Conservation (phyloP, 2,888 invertebrate species). For the Cataglyphis livida region DNA sequence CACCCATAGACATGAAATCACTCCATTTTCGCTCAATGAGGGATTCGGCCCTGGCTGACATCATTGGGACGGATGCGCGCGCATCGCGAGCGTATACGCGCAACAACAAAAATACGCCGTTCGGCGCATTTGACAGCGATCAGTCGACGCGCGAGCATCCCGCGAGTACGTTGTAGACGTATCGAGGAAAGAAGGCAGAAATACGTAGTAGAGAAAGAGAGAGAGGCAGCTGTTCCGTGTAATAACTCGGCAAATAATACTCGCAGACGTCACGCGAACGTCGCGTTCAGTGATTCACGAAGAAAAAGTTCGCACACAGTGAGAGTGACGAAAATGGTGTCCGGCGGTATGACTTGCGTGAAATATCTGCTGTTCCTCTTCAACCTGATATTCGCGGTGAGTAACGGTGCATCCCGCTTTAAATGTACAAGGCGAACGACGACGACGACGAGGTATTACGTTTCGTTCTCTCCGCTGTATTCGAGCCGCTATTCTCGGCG, state of each 20-base stretch:
- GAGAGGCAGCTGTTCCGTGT: neutral
- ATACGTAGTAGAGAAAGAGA: constrained; percentile 1
- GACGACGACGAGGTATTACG: neutral
- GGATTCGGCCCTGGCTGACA: constrained; percentile 54
- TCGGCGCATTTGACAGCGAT: constrained; percentile 71
- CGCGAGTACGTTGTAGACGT: constrained; percentile 10
- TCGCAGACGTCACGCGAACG: neutral
- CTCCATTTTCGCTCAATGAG: neutral
- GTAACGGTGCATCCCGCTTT: constrained; percentile 78
- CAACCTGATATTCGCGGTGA: constrained; percentile 92
- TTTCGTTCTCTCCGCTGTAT: neutral
- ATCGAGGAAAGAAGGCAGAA: constrained; percentile 11
- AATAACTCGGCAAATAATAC: neutral
- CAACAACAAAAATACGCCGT: constrained; percentile 64
- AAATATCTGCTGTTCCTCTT: constrained; percentile 95
- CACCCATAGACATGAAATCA: neutral
- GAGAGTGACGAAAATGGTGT: constrained; percentile 88
- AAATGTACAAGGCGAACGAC: neutral
- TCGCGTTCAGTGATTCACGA: constrained; percentile 4
- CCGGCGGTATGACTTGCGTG: constrained; percentile 94
- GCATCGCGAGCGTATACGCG: constrained; percentile 60
- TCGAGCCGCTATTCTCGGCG: constrained; percentile 2
- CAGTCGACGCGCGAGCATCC: constrained; percentile 60
- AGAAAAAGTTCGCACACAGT: constrained; percentile 43
- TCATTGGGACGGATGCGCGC: constrained; percentile 63